These are phyloP conservation scores for Pachyuromys duprasi DNA, from an alignment of 2,797 vertebrate species.

Conservation along the genomic window DNA sequence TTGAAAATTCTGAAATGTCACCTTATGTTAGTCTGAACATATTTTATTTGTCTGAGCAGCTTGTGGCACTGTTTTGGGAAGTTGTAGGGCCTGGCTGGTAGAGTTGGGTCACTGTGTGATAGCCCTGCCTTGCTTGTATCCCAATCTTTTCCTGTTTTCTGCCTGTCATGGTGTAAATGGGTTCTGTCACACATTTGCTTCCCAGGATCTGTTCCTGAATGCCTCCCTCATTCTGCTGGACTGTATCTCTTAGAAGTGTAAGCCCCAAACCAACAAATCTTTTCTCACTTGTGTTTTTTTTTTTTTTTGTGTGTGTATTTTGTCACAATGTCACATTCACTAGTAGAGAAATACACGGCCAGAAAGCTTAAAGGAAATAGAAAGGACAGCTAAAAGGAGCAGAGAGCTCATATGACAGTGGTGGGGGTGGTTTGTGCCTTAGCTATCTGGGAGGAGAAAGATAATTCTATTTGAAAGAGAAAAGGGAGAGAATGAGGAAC, in stretches of 20 bases:
- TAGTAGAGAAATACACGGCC: background rate
- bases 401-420: background rate
- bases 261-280: background rate
- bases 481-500: background rate
- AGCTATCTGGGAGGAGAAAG: background rate
- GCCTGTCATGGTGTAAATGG: background rate
- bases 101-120: background rate
- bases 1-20: background rate
- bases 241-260: background rate
- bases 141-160: background rate
- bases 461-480: background rate
- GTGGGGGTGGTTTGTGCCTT: background rate
- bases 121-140: background rate
- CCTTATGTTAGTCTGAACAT: background rate
- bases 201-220: background rate
- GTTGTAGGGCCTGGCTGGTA: background rate
- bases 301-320: background rate
- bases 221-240: background rate
- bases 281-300: background rate
- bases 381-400: background rate
- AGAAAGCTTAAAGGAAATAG: background rate
- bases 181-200: background rate
- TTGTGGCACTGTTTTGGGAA: background rate
- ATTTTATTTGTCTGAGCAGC: background rate
- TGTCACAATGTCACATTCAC: background rate